Base-by-base conservation (phyloP, 2,888 invertebrate species). In the Tuta absoluta region DNA sequence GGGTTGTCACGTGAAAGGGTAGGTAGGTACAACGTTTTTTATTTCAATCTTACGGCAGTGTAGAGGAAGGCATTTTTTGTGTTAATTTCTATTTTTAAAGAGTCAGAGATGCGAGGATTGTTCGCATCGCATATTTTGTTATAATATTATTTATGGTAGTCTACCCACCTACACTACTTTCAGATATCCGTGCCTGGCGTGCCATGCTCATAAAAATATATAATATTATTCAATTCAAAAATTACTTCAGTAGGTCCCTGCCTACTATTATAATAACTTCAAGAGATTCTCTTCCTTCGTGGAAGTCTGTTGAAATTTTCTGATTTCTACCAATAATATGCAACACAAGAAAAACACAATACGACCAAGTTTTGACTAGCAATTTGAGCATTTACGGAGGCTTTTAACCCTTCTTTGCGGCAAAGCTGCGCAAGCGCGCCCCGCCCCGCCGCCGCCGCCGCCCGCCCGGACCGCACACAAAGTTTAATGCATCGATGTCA, bases 401-500 rank as follows among this genome's bases (percentile, higher is more conserved):
- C 51, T 5, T 53, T 17, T 0, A 24, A 53, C 11, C 53, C 53
- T 24, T 24, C 5, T 24, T 12, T 24, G n/a, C 21, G 19, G 1
- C 12, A 28, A 28, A 24, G 12, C 67, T 67, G 41, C 59, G 61
- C 64, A 59, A 45, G 63, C 64, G 53, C 67, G 61, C 60, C 65
- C 33, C n/a, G n/a, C n/a, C n/a, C n/a, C n/a, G n/a, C n/a, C n/a
- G n/a, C n/a, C n/a, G n/a, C n/a, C n/a, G n/a, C n/a, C n/a, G n/a
- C n/a, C n/a, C n/a, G n/a, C n/a, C n/a, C 63, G 48, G 86, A 82
- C 85, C 86, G 82, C 86, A 86, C 86, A 81, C 85, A 76, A 84
- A 66, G 64, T 69, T 64, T 67, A 78, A 79, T 75, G 78, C 80
- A 80, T 80, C 77, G 78, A 82, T 78, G 77, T 72, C 75, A 74